A percentile compares a stretch with the other conserved stretches of the same genome.
phyloP scores from a whole-genome alignment of 2,113 vertebrate genomes.

The Seriola rivoliana region DNA sequence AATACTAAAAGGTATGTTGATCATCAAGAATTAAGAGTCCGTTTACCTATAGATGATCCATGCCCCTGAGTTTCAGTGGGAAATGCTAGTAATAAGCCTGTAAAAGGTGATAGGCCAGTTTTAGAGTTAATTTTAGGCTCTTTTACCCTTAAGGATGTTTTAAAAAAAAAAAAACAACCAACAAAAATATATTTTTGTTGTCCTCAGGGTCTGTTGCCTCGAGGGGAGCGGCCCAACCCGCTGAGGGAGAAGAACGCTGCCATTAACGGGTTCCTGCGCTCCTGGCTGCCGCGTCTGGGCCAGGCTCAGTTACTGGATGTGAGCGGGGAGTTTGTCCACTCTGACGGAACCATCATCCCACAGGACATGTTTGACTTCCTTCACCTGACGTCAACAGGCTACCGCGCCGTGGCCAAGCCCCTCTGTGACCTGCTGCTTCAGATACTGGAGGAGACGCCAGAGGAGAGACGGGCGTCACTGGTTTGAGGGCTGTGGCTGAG shows the following conservation, averaged over 20 bases:
- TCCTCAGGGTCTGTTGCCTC: conserved; percentile 92
- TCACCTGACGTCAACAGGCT: conserved; percentile 93
- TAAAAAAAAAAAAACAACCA: not conserved
- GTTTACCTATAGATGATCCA: not conserved
- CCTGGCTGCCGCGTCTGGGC: conserved; percentile 88
- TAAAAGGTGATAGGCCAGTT: too few species aligned
- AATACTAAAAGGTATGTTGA: too few species aligned
- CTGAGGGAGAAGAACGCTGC: conserved; percentile 94
- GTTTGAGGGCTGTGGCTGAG: conserved; percentile 83
- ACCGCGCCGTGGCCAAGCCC: conserved; percentile 90
- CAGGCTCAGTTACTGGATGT: conserved; percentile 92
- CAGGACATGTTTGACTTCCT: conserved; percentile 99
- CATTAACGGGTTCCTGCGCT: conserved; percentile 91
- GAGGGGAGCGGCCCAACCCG: conserved; percentile 94
- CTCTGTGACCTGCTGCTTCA: conserved; percentile 98
- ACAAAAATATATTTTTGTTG: conserved; percentile 6
- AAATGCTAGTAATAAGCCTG: not conserved
- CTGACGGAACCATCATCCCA: conserved; percentile 92
- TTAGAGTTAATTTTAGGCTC: not conserved
- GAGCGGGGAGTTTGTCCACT: conserved; percentile 92
- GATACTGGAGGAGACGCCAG: conserved; percentile 95
- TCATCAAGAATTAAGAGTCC: too few species aligned
- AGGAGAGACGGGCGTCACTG: conserved; percentile 93
- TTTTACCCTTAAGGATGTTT: not conserved
- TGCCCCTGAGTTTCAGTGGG: not conserved